A percentile compares a stretch with the other conserved stretches of the same genome.
phyloP scores from a whole-genome alignment of 2,113 vertebrate species.

The Hemiscyllium ocellatum region DNA sequence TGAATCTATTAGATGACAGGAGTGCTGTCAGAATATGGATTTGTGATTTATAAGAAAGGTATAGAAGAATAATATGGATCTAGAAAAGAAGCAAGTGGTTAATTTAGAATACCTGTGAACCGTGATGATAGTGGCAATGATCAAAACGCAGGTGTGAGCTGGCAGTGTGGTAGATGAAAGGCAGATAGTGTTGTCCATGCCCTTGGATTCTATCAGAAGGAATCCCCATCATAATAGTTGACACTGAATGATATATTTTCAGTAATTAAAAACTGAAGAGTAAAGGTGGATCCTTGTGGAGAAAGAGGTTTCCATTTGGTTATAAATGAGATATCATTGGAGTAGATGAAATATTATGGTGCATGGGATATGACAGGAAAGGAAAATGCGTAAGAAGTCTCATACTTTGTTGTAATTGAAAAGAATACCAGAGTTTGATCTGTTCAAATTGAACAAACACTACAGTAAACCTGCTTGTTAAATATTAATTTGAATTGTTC shows the following conservation, averaged over 20 bases:
- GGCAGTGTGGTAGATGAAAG: not conserved
- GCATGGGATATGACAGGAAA: not conserved
- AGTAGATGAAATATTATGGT: not conserved
- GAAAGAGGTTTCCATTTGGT: not conserved
- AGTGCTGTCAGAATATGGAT: not conserved
- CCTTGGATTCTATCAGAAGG: too few species aligned
- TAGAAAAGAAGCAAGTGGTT: not conserved
- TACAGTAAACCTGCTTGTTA: not conserved
- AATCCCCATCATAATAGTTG: too few species aligned
- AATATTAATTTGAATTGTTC: constrained; percentile 6
- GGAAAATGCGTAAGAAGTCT: not conserved
- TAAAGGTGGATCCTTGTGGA: not conserved
- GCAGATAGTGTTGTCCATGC: not conserved
- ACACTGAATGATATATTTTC: not conserved
- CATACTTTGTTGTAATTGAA: not conserved
- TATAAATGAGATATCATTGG: not conserved
- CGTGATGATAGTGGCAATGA: not conserved
- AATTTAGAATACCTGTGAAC: not conserved
- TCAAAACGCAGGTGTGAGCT: not conserved
- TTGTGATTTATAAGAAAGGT: not conserved
- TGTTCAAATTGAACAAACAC: not conserved
- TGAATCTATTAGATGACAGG: too few species aligned
- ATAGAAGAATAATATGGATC: not conserved
- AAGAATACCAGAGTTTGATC: not conserved
- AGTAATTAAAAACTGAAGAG: not conserved